Evolutionary conservation across 2,113 vertebrate genomes (phyloP).

Genomic region (Cyprinus carpio): DNA sequence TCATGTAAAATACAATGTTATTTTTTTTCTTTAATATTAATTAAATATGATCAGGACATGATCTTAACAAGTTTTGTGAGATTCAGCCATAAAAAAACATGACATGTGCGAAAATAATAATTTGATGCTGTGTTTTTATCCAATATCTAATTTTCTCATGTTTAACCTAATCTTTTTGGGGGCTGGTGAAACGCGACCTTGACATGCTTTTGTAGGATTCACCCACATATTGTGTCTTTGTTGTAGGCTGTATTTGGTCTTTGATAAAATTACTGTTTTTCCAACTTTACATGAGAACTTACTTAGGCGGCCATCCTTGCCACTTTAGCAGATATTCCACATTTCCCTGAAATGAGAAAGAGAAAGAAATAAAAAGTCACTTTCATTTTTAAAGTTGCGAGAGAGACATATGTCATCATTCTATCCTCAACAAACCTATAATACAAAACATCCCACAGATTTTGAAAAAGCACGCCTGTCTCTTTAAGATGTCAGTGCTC

Average conservation of each 20-base stretch:
- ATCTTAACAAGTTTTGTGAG: background rate
- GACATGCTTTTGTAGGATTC: background rate
- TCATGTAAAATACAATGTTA: too few relatives aligned
- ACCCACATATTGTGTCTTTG: background rate
- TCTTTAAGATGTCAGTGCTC: conserved; percentile 56
- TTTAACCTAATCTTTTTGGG: background rate
- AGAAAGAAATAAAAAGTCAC: background rate
- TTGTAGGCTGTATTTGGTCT: background rate
- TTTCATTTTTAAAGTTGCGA: background rate
- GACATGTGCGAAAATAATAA: background rate
- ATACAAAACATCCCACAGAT: background rate
- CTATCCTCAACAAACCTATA: background rate
- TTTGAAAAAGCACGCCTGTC: conserved; percentile 41
- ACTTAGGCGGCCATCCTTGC: conserved; percentile 99
- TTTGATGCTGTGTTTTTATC: background rate
- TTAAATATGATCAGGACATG: background rate
- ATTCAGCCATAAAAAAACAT: background rate
- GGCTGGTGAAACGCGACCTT: background rate
- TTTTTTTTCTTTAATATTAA: too few relatives aligned
- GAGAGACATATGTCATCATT: background rate
- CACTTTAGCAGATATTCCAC: conserved; percentile 98
- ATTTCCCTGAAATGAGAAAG: conserved; percentile 80
- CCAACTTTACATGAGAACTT: conserved; percentile 70
- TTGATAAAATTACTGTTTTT: background rate
- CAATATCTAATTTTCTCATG: background rate